A percentile compares a stretch with the other conserved stretches of the same genome.
Evolutionary conservation across 2,888 invertebrate species (phyloP).

Genomic region (Scaptomyza caliginosa): DNA sequence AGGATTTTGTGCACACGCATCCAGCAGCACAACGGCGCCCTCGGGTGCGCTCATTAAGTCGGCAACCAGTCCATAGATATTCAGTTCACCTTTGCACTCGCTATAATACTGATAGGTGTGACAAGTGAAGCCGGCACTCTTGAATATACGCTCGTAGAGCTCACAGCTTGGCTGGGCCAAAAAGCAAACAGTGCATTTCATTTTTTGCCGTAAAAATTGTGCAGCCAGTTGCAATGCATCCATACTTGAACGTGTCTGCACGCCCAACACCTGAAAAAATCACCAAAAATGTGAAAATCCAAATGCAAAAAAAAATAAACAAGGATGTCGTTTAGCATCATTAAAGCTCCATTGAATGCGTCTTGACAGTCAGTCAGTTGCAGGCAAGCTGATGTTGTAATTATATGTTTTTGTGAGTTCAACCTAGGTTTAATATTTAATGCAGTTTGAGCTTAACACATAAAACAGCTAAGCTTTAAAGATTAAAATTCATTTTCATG

Average conservation of each 20-base stretch:
- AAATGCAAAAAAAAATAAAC: neutral
- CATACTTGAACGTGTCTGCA: constrained; percentile 45
- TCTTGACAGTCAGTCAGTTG: too few species aligned
- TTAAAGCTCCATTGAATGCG: neutral
- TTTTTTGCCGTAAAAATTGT: constrained; percentile 41
- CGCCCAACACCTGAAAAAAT: constrained; percentile 32
- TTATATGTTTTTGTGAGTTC: too few species aligned
- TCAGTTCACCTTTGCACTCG: constrained; percentile 24
- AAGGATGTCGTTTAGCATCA: neutral
- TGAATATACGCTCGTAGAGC: constrained; percentile 32
- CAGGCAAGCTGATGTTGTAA: neutral
- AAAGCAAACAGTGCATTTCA: constrained; percentile 33
- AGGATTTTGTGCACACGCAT: constrained; percentile 52
- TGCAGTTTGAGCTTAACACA: too few species aligned
- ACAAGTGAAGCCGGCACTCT: constrained; percentile 37
- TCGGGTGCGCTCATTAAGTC: constrained; percentile 55
- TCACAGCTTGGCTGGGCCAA: constrained; percentile 36
- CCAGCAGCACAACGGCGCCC: constrained; percentile 47
- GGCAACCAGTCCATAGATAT: constrained; percentile 52
- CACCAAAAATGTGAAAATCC: constrained; percentile 9
- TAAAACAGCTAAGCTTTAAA: too few species aligned
- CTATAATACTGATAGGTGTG: constrained; percentile 40
- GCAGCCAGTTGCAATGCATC: constrained; percentile 48
- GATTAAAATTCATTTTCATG: too few species aligned
- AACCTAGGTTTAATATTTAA: too few species aligned